Conservation (phyloP, 2,113 vertebrate genomes). For the Acanthochromis polyacanthus region DNA sequence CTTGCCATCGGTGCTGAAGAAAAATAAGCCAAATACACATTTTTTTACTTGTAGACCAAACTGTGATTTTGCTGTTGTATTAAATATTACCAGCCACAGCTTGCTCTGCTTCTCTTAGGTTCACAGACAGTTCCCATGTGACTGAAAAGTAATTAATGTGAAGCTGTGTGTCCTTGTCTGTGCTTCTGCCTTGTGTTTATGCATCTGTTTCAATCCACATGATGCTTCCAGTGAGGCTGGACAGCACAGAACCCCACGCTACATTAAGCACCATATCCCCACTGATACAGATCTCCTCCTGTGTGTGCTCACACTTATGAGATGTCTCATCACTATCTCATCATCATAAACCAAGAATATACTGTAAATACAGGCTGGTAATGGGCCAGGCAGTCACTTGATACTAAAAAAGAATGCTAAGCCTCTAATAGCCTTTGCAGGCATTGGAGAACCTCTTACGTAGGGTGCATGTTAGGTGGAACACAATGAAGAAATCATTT, state of each 20-base stretch:
- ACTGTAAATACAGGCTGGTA: conserved; percentile 55
- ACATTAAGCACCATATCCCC: conserved; percentile 53
- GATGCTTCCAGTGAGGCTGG: conserved; percentile 33
- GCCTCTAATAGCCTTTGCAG: not conserved
- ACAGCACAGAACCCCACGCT: conserved; percentile 45
- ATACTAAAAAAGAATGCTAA: conserved; percentile 28
- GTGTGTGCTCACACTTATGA: conserved; percentile 43
- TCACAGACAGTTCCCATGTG: conserved; percentile 24
- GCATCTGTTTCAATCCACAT: conserved; percentile 48
- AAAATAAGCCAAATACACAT: not conserved
- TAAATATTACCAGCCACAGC: conserved; percentile 2
- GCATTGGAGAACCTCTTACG: conserved; percentile 7
- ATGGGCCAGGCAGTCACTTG: conserved; percentile 40
- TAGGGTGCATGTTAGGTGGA: not conserved
- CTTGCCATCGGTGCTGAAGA: not conserved
- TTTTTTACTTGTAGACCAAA: not conserved
- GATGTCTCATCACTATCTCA: conserved; percentile 41
- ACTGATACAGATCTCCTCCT: conserved; percentile 66
- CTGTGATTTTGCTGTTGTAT: not conserved
- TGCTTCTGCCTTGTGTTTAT: conserved; percentile 31
- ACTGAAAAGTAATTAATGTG: conserved; percentile 31
- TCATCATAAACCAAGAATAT: conserved; percentile 52
- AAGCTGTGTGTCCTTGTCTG: conserved; percentile 31
- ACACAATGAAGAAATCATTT: not conserved
- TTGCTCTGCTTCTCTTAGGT: not conserved